Evolutionary conservation across 2,113 vertebrate species (phyloP), one percentile per base, ranked within the genome.

Genomic region (Morphnarchus princeps): DNA sequence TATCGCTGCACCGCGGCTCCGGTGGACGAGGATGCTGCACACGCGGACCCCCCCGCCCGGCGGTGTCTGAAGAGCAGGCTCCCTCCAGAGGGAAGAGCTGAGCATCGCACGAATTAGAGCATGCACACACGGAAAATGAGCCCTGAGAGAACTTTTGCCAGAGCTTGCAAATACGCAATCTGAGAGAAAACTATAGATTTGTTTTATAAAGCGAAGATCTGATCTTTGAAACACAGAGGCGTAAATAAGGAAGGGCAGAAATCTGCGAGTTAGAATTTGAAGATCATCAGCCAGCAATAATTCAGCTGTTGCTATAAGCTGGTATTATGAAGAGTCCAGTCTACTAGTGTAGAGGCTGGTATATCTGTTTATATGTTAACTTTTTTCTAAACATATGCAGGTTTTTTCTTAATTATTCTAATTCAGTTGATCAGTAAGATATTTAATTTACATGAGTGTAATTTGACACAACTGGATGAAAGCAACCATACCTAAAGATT

Each of bases 1-100:
- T 42, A 5, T 6, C 42, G 20, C 72, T 17, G 82, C 29, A 8
- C 69, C 6, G n/a, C 29, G 21, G 73, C 62, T 54, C 28, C 40
- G 3, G 13, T 1, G 38, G 16, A 5, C 14, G 19, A 11, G 65
- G 82, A 7, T 22, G 86, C 62, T 25, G 62, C 58, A 11, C 14
- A 5, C 21, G 11, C 36, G 20, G 73, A 20, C 0, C 31, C 7
- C 49, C 19, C 14, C 8, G 7, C 14, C 47, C 38, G 8, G 36
- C 63, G 34, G 58, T 82, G 89, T 54, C 81, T 91, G 90, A 83
- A 76, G 66, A 67, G 69, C 82, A 54, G 84, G 93, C 93, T 91
- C 97, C 97, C 97, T 91, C 97, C 97, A 88, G 93, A 97, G 97
- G 96, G 83, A 32, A 81, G 82, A 72, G 59, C 42, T 21, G 66